Evolutionary conservation across 1,140 invertebrate genomes (phyloP), one percentile per base, ranked within the genome.

Genomic region (Pentalonia nigronervosa): DNA sequence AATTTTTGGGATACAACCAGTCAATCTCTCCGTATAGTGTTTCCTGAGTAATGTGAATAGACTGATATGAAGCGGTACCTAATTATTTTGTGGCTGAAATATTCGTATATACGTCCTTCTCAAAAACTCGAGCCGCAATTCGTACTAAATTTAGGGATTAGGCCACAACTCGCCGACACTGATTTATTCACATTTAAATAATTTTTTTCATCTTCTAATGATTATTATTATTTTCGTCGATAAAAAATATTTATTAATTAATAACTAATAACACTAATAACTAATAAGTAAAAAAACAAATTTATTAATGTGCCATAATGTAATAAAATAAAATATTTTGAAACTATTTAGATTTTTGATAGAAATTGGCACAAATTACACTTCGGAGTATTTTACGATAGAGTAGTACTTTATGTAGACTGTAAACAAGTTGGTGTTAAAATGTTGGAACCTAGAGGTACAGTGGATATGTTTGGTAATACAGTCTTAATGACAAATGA

Each of bases 351-450:
- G 97, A 95, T 98, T n/a, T 98, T 98, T 94, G 96, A 97, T 94
- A 96, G 96, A 91, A 96, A 97, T 86, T 98, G 97, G 97, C 97
- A 98, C 94, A 98, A 98, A 95, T 95, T 98, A 14, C 97, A 98
- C 94, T 96, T 98, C 93, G 97, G 97, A 7, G 96, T 98, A 6
- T 97, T 96, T 92, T 96, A 96, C 93, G 96, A 97, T 90, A 96
- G 96, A 48, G 96, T 97, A 0, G 95, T 96, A 25, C 95, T 98
- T 7, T 97, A 97, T 94, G 95, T 98, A 0, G 97, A 98, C 94
- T 98, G 98, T 94, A 95, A 96, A 91, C 95, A 95, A 94, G 94
- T 94, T 50, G 95, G 94, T 25, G 95, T 95, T 93, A 95, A 95
- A 94, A 94, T 95, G 17, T 94, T 97, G 25, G 95, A 96, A 94